Conservation (phyloP, 2,888 invertebrate species). For the Antheraea assamensis region DNA sequence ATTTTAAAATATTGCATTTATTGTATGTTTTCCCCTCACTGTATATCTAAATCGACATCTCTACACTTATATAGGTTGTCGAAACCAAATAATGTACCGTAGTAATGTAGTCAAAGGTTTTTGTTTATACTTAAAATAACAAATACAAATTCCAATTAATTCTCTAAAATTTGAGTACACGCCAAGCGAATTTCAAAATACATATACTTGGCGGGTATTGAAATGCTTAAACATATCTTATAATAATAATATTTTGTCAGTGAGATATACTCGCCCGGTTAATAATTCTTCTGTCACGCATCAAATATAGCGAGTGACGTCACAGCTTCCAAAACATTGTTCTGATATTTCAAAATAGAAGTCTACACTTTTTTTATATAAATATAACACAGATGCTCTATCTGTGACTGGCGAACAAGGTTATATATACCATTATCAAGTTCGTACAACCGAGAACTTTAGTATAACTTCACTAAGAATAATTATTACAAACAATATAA, state of each 20-base stretch:
- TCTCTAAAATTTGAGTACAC: not conserved
- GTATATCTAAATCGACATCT: not conserved
- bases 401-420: too few relatives aligned
- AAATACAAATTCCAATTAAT: not conserved
- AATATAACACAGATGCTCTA: too few relatives aligned
- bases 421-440: too few relatives aligned
- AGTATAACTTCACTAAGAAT: too few relatives aligned
- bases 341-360: too few relatives aligned
- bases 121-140: not conserved
- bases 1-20: not conserved
- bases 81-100: not conserved
- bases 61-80: not conserved
- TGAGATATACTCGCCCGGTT: too few relatives aligned
- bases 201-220: not conserved
- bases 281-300: too few relatives aligned
- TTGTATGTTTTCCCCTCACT: not conserved
- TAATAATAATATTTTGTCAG: not conserved
- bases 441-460: too few relatives aligned
- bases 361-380: too few relatives aligned
- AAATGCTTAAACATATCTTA: not conserved
- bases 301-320: too few relatives aligned
- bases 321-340: too few relatives aligned
- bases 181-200: not conserved
- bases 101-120: not conserved
- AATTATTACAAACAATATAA: not conserved